Conservation (phyloP, 2,888 invertebrate species). For the Xiphydria camelus region DNA sequence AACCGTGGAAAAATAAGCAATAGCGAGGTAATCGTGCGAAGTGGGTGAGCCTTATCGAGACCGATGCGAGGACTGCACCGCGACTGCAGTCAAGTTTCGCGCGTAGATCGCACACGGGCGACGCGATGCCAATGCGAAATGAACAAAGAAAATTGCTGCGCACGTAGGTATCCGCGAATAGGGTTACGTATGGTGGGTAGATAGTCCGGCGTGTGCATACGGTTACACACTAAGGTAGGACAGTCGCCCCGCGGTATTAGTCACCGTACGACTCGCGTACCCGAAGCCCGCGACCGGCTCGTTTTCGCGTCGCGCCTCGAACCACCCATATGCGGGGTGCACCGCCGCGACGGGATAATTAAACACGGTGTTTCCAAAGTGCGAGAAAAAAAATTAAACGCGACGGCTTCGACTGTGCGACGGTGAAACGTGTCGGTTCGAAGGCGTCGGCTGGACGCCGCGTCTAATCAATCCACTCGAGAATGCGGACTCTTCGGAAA, state of each 20-base stretch:
- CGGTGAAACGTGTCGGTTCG: too few species aligned
- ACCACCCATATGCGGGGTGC: neutral
- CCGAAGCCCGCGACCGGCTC: neutral
- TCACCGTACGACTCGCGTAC: conserved; percentile 34
- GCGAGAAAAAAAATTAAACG: neutral
- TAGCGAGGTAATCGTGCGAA: too few species aligned
- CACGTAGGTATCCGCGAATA: conserved; percentile 14
- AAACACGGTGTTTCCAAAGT: neutral
- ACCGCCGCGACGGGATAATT: neutral
- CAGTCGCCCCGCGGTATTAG: conserved; percentile 31
- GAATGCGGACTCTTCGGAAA: too few species aligned
- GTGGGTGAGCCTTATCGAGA: too few species aligned
- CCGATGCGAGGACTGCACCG: too few species aligned
- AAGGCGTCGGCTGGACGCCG: too few species aligned
- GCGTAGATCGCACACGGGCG: too few species aligned
- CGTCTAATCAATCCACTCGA: too few species aligned
- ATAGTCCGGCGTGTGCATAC: conserved; percentile 19
- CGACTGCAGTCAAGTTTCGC: too few species aligned
- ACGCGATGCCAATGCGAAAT: neutral
- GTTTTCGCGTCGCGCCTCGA: neutral
- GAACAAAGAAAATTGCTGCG: conserved; percentile 2
- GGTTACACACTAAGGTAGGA: conserved; percentile 22
- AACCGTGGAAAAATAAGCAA: too few species aligned
- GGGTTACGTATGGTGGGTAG: conserved; percentile 33
- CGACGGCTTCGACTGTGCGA: too few species aligned